Conservation (phyloP, 2,888 invertebrate genomes). For the Galeopsomyia nigrocyanea region DNA sequence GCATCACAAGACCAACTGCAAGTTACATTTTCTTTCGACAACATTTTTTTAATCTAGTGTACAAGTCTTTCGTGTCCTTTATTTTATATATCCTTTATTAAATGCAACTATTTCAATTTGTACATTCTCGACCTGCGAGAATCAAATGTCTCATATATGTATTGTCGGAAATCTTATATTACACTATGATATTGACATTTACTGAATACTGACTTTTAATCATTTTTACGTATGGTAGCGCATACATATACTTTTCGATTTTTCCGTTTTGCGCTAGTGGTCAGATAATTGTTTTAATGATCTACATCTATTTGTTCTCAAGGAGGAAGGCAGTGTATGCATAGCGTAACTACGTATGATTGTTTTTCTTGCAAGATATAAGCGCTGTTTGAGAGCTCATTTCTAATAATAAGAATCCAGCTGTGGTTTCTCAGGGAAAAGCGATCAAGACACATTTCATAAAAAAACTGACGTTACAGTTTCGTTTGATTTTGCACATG, state of each 20-base stretch:
- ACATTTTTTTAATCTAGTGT: background rate
- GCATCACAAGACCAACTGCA: too few species aligned
- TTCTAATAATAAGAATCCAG: background rate
- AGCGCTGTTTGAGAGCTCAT: constrained; percentile 41
- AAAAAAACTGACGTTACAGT: too few species aligned
- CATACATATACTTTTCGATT: constrained; percentile 29
- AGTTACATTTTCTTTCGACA: constrained; percentile 10
- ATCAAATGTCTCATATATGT: constrained; percentile 35
- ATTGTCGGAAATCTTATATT: constrained; percentile 1
- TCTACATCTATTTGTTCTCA: constrained; percentile 51
- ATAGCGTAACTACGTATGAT: constrained; percentile 55
- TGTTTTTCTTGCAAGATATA: constrained; percentile 39
- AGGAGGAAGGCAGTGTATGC: constrained; percentile 63
- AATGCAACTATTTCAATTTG: constrained; percentile 19
- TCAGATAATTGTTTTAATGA: constrained; percentile 50
- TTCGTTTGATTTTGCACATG: too few species aligned
- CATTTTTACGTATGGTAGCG: constrained; percentile 30
- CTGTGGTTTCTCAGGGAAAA: too few species aligned
- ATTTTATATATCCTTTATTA: constrained; percentile 15
- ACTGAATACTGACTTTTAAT: background rate
- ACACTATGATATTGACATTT: too few species aligned
- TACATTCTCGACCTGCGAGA: constrained; percentile 63
- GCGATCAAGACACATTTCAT: too few species aligned
- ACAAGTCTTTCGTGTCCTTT: constrained; percentile 14
- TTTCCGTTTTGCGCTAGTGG: constrained; percentile 46